A percentile compares a stretch with the other conserved stretches of the same genome.
These are phyloP conservation scores for Chlorocebus sabaeus DNA, from an alignment of 2,113 vertebrate species.

Conservation along the genomic window DNA sequence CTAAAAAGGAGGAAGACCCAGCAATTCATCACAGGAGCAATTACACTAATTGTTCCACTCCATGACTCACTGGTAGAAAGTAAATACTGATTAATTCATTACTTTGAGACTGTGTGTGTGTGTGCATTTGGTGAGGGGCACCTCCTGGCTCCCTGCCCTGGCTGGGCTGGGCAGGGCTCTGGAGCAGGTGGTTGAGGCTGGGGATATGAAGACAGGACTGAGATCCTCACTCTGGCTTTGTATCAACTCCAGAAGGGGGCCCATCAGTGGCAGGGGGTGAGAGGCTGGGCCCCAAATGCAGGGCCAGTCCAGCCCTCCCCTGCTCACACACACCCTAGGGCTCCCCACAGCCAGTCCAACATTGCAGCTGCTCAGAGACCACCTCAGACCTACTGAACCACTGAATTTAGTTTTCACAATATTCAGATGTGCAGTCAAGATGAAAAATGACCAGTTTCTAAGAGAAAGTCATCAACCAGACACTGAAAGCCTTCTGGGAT, in stretches of 20 bases:
- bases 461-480: not conserved
- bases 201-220: not conserved
- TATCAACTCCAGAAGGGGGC: not conserved
- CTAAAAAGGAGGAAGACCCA: slow-evolving; percentile 62
- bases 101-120: slow-evolving; percentile 45
- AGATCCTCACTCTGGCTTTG: not conserved
- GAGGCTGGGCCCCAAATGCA: not conserved
- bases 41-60: slow-evolving; percentile 76
- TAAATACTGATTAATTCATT: slow-evolving; percentile 82
- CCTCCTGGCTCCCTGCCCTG: slow-evolving; percentile 61
- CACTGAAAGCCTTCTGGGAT: not conserved
- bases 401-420: not conserved
- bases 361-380: too few species aligned
- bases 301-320: not conserved
- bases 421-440: not conserved
- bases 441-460: not conserved
- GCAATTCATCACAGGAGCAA: slow-evolving; percentile 74
- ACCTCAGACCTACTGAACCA: not conserved
- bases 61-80: slow-evolving; percentile 76
- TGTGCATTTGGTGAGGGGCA: not conserved
- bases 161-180: not conserved
- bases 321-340: not conserved
- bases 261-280: not conserved
- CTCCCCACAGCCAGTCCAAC: not conserved
- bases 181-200: slow-evolving; percentile 45